Conservation (phyloP, 2,888 invertebrate species). For the Rhagophthalmus giganteus region DNA sequence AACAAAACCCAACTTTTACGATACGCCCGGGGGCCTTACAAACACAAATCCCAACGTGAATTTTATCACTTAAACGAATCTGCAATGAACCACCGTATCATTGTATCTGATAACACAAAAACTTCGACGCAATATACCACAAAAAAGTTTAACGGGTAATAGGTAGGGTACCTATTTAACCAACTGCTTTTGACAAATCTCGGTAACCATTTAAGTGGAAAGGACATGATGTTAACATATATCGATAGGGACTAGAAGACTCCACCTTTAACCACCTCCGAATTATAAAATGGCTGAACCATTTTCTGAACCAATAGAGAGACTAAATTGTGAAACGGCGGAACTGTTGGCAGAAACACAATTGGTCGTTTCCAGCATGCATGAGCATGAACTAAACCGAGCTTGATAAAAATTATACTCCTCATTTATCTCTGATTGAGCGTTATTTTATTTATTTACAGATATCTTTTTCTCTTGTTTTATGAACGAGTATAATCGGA, state of each 20-base stretch:
- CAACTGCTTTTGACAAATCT: conserved; percentile 41
- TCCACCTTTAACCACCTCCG: conserved; percentile 27
- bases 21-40: too few relatives aligned
- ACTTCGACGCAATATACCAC: too few relatives aligned
- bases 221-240: conserved; percentile 43
- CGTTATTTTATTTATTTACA: conserved; percentile 17
- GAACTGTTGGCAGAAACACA: conserved; percentile 4
- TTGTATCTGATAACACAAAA: too few relatives aligned
- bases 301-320: conserved; percentile 26
- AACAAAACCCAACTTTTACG: too few relatives aligned
- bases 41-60: too few relatives aligned
- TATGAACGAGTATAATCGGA: neutral
- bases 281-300: conserved; percentile 36
- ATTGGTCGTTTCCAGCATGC: conserved; percentile 24
- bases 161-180: conserved; percentile 13
- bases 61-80: neutral
- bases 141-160: conserved; percentile 10
- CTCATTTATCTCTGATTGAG: conserved; percentile 29
- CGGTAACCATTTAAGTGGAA: conserved; percentile 49
- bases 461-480: neutral
- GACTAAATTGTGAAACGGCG: conserved; percentile 20
- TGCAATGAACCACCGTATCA: too few relatives aligned
- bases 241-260: conserved; percentile 28
- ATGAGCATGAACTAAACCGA: conserved; percentile 20
- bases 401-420: conserved; percentile 28